Conservation (phyloP, 2,888 invertebrate species). For the Ecdyonurus torrentis region DNA sequence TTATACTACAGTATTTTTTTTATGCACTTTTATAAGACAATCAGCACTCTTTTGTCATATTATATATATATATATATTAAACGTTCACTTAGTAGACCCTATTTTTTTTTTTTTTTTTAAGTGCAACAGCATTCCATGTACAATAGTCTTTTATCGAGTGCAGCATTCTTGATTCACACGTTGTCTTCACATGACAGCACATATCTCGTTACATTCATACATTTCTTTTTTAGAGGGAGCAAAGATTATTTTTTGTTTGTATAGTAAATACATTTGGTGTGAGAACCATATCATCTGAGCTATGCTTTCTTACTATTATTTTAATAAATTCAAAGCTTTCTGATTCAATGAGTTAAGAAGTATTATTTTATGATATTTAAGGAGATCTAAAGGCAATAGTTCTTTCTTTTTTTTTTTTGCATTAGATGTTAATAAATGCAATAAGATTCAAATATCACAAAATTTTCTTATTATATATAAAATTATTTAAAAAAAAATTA, state of each 20-base stretch:
- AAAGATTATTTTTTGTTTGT: neutral
- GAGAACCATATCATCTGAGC: neutral
- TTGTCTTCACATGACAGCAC: neutral
- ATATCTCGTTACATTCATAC: neutral
- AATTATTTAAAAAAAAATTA: no score
- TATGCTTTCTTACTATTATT: neutral
- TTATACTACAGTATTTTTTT: neutral
- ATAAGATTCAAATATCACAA: neutral
- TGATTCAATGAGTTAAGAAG: conserved; percentile 6
- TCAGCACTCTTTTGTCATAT: neutral
- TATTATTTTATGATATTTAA: conserved; percentile 4
- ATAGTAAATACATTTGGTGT: conserved; percentile 1
- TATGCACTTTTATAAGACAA: neutral
- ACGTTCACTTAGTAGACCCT: no score
- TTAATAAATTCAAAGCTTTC: conserved; percentile 1
- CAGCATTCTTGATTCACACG: neutral
- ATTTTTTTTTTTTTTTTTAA: neutral
- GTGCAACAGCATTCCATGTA: neutral
- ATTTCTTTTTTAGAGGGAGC: neutral
- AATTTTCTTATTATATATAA: neutral
- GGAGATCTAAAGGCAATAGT: conserved; percentile 10
- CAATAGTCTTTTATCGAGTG: neutral
- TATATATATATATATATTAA: neutral
- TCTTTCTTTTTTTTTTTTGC: neutral
- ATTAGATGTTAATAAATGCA: neutral